phyloP scores from a whole-genome alignment of 1,140 invertebrate species.

The Magallana gigas region DNA sequence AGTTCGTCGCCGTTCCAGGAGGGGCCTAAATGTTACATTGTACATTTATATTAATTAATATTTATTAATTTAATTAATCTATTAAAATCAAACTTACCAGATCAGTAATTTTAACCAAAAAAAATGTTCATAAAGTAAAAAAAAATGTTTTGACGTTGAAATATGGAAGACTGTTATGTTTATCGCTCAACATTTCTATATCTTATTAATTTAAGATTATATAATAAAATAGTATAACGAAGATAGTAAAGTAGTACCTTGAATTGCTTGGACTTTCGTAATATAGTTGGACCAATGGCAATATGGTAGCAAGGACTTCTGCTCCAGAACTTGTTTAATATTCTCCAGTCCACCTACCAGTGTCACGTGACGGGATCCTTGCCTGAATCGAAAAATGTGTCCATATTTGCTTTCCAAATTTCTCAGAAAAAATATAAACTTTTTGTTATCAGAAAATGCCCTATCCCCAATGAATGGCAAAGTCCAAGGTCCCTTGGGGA shows the following conservation, averaged over 20 bases:
- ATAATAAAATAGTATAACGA: too few species aligned
- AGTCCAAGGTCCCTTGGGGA: neutral
- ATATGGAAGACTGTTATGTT: too few species aligned
- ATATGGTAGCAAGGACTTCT: neutral
- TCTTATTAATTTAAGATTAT: too few species aligned
- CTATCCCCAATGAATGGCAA: neutral
- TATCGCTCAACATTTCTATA: too few species aligned
- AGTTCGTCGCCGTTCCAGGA: neutral
- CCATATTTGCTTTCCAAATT: conserved; percentile 26
- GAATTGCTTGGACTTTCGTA: neutral
- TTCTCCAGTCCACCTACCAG: conserved; percentile 42
- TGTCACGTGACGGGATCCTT: neutral
- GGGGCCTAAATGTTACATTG: neutral
- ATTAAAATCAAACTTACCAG: too few species aligned
- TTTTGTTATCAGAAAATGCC: neutral
- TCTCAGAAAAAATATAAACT: conserved; percentile 7
- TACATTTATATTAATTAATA: too few species aligned
- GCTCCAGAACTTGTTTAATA: conserved; percentile 34
- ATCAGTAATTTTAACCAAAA: too few species aligned
- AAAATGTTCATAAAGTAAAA: too few species aligned
- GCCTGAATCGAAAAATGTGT: conserved; percentile 32
- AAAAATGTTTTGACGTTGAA: too few species aligned
- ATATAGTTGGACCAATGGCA: neutral
- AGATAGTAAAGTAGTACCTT: neutral
- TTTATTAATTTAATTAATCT: too few species aligned